Evolutionary conservation across 2,797 vertebrate genomes (phyloP).

Genomic region (Pristis pectinata): DNA sequence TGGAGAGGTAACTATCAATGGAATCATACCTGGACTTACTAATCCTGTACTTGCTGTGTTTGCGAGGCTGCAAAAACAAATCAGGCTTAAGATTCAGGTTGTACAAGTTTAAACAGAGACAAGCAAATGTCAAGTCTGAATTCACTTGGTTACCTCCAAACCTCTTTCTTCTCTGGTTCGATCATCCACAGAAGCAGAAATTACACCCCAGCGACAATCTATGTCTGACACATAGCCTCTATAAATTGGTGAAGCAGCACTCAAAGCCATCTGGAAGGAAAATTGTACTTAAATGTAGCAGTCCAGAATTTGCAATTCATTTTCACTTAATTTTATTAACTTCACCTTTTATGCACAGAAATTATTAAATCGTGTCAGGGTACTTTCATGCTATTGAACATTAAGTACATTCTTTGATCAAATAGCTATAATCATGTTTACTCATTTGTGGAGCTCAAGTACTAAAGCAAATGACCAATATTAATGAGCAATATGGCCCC

Average conservation of each 20-base stretch:
- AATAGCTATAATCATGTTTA: no score
- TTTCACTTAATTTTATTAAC: background rate
- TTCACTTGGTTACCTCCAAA: slow-evolving; percentile 65
- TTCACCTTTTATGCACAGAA: background rate
- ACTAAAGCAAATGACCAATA: no score
- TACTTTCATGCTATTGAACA: background rate
- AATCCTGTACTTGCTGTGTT: slow-evolving; percentile 87
- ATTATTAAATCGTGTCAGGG: background rate
- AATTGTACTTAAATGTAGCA: slow-evolving; percentile 24
- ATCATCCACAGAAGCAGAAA: slow-evolving; percentile 94
- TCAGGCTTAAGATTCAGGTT: background rate
- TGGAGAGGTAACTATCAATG: slow-evolving; percentile 95
- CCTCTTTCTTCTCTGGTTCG: slow-evolving; percentile 88
- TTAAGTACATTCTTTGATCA: no score
- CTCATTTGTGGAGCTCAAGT: no score
- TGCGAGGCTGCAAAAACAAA: slow-evolving; percentile 70
- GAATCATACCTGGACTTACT: slow-evolving; percentile 97
- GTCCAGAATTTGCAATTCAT: background rate
- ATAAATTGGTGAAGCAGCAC: slow-evolving; percentile 92
- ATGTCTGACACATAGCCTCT: slow-evolving; percentile 89
- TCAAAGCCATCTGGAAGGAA: slow-evolving; percentile 83
- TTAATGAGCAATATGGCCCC: no score
- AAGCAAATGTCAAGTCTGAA: slow-evolving; percentile 37
- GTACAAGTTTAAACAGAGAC: slow-evolving; percentile 2
- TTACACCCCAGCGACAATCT: slow-evolving; percentile 96